phyloP scores from a whole-genome alignment of 2,888 invertebrate genomes.

The Clusia tigrina region DNA sequence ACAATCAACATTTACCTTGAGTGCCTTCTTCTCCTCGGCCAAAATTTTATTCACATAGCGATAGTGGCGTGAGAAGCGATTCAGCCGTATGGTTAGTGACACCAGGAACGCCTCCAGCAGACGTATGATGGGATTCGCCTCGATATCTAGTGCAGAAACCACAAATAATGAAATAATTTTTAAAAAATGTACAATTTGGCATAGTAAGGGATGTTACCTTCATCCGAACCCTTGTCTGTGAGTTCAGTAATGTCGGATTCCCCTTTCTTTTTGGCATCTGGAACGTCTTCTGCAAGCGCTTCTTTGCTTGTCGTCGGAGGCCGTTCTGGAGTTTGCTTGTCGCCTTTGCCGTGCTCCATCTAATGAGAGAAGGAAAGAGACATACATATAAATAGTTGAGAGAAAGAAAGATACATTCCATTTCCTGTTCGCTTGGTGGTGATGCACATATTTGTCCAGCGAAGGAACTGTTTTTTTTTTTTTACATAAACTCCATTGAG shows the following conservation, averaged over 20 bases:
- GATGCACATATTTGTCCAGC: no score
- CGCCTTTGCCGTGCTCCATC: no score
- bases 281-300: constrained; percentile 43
- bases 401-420: no score
- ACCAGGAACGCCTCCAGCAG: constrained; percentile 69
- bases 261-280: constrained; percentile 51
- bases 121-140: constrained; percentile 56
- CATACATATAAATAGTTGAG: no score
- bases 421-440: no score
- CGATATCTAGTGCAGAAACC: constrained; percentile 41
- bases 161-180: constrained; percentile 4
- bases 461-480: no score
- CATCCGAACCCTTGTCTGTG: constrained; percentile 55
- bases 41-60: constrained; percentile 91
- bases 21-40: constrained; percentile 83
- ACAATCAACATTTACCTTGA: constrained; percentile 75
- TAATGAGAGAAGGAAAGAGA: no score
- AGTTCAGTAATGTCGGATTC: constrained; percentile 54
- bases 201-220: constrained; percentile 20
- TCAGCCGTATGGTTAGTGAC: constrained; percentile 81
- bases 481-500: no score
- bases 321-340: background rate
- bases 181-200: background rate
- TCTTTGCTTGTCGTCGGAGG: constrained; percentile 40
- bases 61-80: constrained; percentile 90